Percentiles rank a stretch among this genome's conserved stretches.
Evolutionary conservation across 2,888 invertebrate species (phyloP).

Genomic region (Parasteatoda lunata): DNA sequence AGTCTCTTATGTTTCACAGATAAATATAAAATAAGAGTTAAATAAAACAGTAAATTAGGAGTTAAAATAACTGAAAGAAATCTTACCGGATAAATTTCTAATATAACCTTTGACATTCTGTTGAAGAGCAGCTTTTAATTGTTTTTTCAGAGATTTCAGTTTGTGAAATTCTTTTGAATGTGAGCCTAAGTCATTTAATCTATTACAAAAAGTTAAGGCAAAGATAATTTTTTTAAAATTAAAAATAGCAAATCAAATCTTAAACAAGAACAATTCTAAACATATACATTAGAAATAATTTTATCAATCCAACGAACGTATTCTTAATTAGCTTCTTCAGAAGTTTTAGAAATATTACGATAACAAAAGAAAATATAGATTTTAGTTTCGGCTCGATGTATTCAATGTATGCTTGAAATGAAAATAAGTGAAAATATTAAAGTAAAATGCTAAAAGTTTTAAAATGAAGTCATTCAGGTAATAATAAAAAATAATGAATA

Average conservation of each 20-base stretch:
- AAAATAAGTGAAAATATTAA: no score
- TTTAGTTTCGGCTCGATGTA: not conserved
- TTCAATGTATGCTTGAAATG: no score
- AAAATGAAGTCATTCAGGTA: not conserved
- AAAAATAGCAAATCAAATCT: not conserved
- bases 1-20: not conserved
- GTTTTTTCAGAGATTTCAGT: slow-evolving; percentile 58
- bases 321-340: not conserved
- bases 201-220: not conserved
- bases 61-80: not conserved
- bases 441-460: not conserved
- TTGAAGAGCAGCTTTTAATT: slow-evolving; percentile 41
- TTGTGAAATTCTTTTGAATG: slow-evolving; percentile 14
- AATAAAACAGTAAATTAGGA: not conserved
- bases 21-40: not conserved
- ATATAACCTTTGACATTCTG: not conserved
- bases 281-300: not conserved
- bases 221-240: not conserved
- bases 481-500: not conserved
- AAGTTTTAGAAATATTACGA: not conserved
- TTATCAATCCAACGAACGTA: not conserved
- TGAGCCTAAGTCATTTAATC: slow-evolving; percentile 54
- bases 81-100: not conserved
- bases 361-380: not conserved
- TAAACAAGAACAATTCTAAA: not conserved